phyloP scores from a whole-genome alignment of 2,797 vertebrate species.

The Delichon dasypus region DNA sequence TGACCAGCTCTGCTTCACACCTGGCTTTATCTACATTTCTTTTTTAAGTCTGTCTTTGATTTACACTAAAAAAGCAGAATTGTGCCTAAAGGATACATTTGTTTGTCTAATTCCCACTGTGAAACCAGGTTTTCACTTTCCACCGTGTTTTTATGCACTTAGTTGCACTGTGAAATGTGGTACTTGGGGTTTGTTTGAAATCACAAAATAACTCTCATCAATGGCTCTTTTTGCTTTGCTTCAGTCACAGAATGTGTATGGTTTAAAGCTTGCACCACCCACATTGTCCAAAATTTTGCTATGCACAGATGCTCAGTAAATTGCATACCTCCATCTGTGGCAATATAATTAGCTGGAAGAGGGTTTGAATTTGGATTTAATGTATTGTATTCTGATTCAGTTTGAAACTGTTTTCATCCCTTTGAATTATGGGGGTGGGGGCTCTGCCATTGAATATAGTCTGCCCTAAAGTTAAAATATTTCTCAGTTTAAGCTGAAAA shows the following conservation, averaged over 20 bases:
- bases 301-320: slow-evolving; percentile 67
- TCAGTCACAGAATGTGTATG: slow-evolving; percentile 25
- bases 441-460: not conserved
- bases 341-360: slow-evolving; percentile 54
- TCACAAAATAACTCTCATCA: slow-evolving; percentile 28
- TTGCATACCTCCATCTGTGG: slow-evolving; percentile 47
- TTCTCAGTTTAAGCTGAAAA: not conserved
- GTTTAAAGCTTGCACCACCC: slow-evolving; percentile 50
- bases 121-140: not conserved
- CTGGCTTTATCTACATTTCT: not conserved
- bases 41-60: not conserved
- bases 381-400: slow-evolving; percentile 20
- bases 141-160: not conserved
- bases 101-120: not conserved
- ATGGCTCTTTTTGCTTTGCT: slow-evolving; percentile 27
- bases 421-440: not conserved
- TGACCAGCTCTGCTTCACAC: not conserved
- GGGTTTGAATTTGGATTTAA: slow-evolving; percentile 6
- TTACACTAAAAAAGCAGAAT: not conserved
- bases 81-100: not conserved
- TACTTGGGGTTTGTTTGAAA: slow-evolving; percentile 16
- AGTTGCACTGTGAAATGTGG: slow-evolving; percentile 23
- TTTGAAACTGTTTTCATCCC: slow-evolving; percentile 12
- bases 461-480: not conserved
- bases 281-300: slow-evolving; percentile 59